Evolutionary conservation across 2,888 invertebrate species (phyloP).

Genomic region (Pyrrhosoma nymphula): DNA sequence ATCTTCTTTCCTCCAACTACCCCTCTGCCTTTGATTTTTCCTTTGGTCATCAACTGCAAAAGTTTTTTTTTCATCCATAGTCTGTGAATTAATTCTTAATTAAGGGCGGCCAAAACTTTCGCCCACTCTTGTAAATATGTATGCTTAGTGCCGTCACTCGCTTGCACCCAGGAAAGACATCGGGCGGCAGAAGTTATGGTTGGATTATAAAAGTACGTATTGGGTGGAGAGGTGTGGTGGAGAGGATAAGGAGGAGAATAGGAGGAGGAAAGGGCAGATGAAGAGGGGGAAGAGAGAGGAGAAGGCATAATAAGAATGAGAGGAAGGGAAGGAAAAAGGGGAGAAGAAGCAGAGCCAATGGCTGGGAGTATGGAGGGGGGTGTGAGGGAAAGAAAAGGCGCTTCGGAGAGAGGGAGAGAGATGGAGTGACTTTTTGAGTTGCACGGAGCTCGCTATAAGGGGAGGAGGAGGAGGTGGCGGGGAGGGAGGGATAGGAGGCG

Average conservation of each 20-base stretch:
- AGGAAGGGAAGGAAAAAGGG: neutral
- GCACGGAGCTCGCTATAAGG: neutral
- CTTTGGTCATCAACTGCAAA: too few species aligned
- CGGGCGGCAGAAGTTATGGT: neutral
- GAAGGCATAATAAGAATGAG: too few species aligned
- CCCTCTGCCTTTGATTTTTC: too few species aligned
- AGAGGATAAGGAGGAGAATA: neutral
- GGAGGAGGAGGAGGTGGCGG: neutral
- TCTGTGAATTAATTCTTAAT: too few species aligned
- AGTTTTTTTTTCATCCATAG: too few species aligned
- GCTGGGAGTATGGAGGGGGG: neutral
- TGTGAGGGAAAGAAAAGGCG: neutral
- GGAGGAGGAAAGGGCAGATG: neutral
- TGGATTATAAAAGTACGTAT: neutral
- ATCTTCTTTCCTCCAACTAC: too few species aligned
- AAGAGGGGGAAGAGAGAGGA: neutral
- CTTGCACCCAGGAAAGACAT: neutral
- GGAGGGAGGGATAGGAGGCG: constrained; percentile 55
- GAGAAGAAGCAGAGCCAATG: neutral
- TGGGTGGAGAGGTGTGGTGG: neutral
- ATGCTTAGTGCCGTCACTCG: too few species aligned
- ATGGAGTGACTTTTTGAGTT: neutral
- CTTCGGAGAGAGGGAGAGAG: neutral
- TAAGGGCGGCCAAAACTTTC: too few species aligned
- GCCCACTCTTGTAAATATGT: too few species aligned